Evolutionary conservation across 2,888 invertebrate genomes (phyloP), one percentile per base, ranked within the genome.

Genomic region (Leptothorax acervorum): DNA sequence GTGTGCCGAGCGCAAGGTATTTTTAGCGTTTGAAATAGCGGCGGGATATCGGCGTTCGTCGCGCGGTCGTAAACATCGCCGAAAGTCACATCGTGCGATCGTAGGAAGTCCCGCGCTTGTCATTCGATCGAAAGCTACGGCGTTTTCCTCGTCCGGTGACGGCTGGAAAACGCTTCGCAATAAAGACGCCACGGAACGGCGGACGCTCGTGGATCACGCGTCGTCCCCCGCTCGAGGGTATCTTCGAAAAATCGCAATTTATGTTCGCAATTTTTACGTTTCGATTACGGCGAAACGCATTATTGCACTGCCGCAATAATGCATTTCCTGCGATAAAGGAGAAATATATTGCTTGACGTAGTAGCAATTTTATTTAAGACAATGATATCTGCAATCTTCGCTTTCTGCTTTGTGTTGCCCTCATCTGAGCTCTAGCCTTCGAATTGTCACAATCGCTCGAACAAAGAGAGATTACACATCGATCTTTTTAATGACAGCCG

Each of bases 1-100:
- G 28, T 87, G 84, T 88, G 88, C 79, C 81, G 84, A 86, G 82
- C 85, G 86, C 86, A 85, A 86, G 88, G 86, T 91, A 90, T 90
- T 89, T 90, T 90, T 88, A 91, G 89, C 76, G 42, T 51, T 51
- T 51, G 74, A 63, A 82, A 83, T 66, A 23, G 65, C 63, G 5
- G n/a, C 39, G 35, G 53, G 53, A 42, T 82, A 68, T 83, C 71
- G 65, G 31, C 55, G 18, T 42, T 57, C 83, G 48, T 23, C 23
- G 57, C 68, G 66, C 66, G 51, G n/a, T 65, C 73, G 86, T 87
- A 87, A 91, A 87, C 88, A 87, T 85, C 73, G 18, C 84, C 84
- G 82, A 88, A 89, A 86, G 83, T 88, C 87, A 87, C 65, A 15
- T 83, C 35, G 75, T 79, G 86, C 78, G 62, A 84, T 84, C 82